These are phyloP conservation scores for Andrena flavipes DNA, from an alignment of 2,888 invertebrate species.

Conservation along the genomic window DNA sequence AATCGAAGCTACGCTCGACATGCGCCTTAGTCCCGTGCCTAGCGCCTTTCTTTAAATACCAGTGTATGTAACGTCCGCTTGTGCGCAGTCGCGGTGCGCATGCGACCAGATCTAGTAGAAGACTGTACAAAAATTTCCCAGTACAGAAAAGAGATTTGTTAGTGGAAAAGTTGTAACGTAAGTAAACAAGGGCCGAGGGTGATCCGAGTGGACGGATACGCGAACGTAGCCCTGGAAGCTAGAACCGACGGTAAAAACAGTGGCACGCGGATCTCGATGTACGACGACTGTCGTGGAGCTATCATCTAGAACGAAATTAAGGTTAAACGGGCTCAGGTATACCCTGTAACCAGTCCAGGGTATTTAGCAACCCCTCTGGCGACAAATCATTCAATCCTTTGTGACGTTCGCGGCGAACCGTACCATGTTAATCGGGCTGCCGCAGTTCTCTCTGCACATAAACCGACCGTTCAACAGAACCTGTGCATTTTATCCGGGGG, in stretches of 20 bases:
- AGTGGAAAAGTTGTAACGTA: constrained; percentile 81
- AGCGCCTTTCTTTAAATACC: constrained; percentile 58
- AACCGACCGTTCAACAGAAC: constrained; percentile 25
- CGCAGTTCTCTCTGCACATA: constrained; percentile 42
- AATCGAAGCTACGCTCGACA: constrained; percentile 40
- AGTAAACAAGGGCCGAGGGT: constrained; percentile 76
- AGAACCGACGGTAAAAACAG: constrained; percentile 45
- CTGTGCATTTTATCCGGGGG: constrained; percentile 36
- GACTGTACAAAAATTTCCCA: constrained; percentile 80
- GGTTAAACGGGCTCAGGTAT: constrained; percentile 66
- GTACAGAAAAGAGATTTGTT: constrained; percentile 80
- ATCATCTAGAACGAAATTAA: constrained; percentile 61
- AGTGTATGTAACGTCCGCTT: constrained; percentile 62
- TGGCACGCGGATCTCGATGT: constrained; percentile 35
- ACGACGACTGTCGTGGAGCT: constrained; percentile 33
- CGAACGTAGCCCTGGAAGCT: constrained; percentile 31
- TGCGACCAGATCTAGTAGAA: constrained; percentile 66
- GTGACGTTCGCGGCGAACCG: constrained; percentile 66
- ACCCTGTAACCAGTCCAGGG: constrained; percentile 57
- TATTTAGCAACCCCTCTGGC: constrained; percentile 67
- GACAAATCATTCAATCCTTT: constrained; percentile 64
- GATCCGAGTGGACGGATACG: constrained; percentile 51
- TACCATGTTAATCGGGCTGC: constrained; percentile 52
- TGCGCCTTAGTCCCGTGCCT: constrained; percentile 46
- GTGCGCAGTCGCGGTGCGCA: constrained; percentile 71